Base-by-base conservation (phyloP, 2,797 vertebrate species). In the Ctenopoma kingsleyae region DNA sequence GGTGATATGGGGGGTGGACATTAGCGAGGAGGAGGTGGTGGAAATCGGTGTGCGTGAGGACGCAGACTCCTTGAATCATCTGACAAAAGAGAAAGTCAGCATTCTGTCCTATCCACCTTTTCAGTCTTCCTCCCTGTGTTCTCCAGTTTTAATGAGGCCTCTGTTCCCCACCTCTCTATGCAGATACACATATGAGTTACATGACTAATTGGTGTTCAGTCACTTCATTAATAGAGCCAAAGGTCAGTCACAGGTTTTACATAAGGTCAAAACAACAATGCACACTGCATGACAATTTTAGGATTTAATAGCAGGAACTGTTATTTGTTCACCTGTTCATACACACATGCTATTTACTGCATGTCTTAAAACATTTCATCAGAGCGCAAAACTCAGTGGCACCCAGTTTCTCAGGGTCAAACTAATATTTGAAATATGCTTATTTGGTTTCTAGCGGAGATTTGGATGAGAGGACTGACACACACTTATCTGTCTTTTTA, bases 71-170 rank as follows among this genome's bases (percentile, higher is more conserved):
- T 67, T 68, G 63, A 85, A 81, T 81, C 59, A 75, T 71, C 55
- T 58, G 56, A 80, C 71, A 85, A 62, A 80, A 58, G 43, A 69
- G 50, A 61, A 48, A 69, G 69, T 87, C 86, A 85, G 74, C 82
- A 55, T 58, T 81, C 49, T 67, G 50, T 68, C 57, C 59, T 67
- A 35, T 63, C 40, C 7, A 12, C 27, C 36, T 23, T 49, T 40
- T 68, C 16, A 25, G 12, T 76, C 58, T 32, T 69, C 58, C 49
- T 44, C 56, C 16, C 30, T 19, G 51, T 53, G 19, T 44, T 68
- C 23, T 67, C 53, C 16, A 27, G 43, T 35, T 46, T 53, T 27
- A 74, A 10, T 43, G 46, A 50, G 11, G 17, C 23, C 9, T 35
- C 32, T 53, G 27, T 27, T 10, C 30, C 11, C 5, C 41, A 10